phyloP scores from a whole-genome alignment of 2,888 invertebrate genomes.

The Epirrita christyi region DNA sequence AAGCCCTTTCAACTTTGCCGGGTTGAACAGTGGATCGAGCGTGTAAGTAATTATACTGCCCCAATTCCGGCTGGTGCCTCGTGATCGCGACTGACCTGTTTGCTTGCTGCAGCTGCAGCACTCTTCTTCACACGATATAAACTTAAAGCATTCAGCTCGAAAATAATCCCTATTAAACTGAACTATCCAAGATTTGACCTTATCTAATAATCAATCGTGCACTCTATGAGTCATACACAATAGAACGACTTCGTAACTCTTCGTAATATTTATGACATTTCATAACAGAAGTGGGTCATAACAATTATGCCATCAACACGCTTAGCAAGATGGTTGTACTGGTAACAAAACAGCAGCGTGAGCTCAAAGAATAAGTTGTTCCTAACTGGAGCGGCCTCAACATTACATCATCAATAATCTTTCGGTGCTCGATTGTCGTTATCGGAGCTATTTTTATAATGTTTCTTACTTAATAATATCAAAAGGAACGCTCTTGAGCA shows the following conservation, averaged over 20 bases:
- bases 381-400: slow-evolving; percentile 36
- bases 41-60: slow-evolving; percentile 74
- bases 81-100: slow-evolving; percentile 59
- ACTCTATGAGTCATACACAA: slow-evolving; percentile 25
- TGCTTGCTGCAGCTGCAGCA: slow-evolving; percentile 48
- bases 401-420: slow-evolving; percentile 46
- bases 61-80: slow-evolving; percentile 61
- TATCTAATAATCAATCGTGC: slow-evolving; percentile 19
- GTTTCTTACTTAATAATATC: slow-evolving; percentile 36
- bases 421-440: slow-evolving; percentile 33
- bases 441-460: slow-evolving; percentile 45
- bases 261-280: slow-evolving; percentile 32
- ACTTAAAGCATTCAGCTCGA: neutral
- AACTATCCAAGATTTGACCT: slow-evolving; percentile 22
- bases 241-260: slow-evolving; percentile 38
- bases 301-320: slow-evolving; percentile 53
- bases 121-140: slow-evolving; percentile 1
- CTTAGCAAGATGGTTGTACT: slow-evolving; percentile 37
- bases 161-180: slow-evolving; percentile 1
- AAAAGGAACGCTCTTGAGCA: slow-evolving; percentile 42
- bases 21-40: slow-evolving; percentile 54
- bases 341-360: slow-evolving; percentile 46
- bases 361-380: slow-evolving; percentile 48
- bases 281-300: slow-evolving; percentile 49
- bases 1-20: slow-evolving; percentile 67